phyloP scores from a whole-genome alignment of 2,888 invertebrate species.

The Lutraria lutraria region DNA sequence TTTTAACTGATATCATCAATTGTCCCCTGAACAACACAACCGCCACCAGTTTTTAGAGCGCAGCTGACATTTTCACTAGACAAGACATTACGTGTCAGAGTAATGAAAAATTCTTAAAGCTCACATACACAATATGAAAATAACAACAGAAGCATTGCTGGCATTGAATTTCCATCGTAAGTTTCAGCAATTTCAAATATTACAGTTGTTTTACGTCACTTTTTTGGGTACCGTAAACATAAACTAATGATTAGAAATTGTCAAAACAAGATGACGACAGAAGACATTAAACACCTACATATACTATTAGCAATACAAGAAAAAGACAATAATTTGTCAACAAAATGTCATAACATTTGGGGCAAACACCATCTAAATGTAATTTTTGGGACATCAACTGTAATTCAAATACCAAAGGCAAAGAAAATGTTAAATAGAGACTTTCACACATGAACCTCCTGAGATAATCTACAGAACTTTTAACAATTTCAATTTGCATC shows the following conservation, averaged over 20 bases:
- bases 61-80: constrained; percentile 3
- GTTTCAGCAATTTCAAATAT: neutral
- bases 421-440: neutral
- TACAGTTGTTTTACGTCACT: neutral
- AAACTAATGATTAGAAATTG: neutral
- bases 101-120: constrained; percentile 5
- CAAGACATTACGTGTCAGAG: neutral
- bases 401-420: constrained; percentile 1
- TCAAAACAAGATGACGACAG: neutral
- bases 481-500: neutral
- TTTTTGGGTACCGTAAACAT: neutral
- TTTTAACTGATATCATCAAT: constrained; percentile 14
- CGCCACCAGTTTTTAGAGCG: neutral
- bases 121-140: neutral
- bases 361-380: too few relatives aligned
- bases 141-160: neutral
- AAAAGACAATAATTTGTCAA: neutral
- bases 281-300: neutral
- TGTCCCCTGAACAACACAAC: constrained; percentile 12
- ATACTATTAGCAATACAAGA: neutral
- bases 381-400: neutral
- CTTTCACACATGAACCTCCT: neutral
- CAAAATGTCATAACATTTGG: constrained; percentile 7
- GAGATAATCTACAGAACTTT: neutral
- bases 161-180: neutral